Evolutionary conservation across 2,113 vertebrate genomes (phyloP).

Genomic region (Camelus dromedarius): DNA sequence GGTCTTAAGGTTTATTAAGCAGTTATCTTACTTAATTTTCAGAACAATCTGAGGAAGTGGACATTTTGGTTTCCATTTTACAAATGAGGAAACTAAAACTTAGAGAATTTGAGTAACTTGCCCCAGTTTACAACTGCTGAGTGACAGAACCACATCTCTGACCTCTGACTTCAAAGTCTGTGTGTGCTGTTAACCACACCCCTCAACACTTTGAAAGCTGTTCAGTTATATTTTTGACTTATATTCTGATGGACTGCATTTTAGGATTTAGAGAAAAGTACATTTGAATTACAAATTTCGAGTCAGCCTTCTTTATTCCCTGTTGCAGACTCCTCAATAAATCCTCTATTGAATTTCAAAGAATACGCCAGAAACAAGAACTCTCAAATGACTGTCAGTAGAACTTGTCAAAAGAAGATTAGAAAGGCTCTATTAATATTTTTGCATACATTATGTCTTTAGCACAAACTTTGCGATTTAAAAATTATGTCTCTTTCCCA

Average conservation of each 20-base stretch:
- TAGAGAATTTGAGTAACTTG: background rate
- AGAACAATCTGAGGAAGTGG: background rate
- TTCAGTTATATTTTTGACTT: constrained; percentile 57
- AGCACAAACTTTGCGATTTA: constrained; percentile 50
- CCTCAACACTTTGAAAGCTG: constrained; percentile 7
- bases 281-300: constrained; percentile 77
- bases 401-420: constrained; percentile 68
- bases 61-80: constrained; percentile 12
- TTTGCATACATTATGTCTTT: constrained; percentile 61
- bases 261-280: constrained; percentile 67
- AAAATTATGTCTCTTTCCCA: background rate
- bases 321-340: constrained; percentile 64
- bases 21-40: constrained; percentile 55
- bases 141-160: background rate
- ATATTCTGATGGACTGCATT: constrained; percentile 60
- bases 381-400: constrained; percentile 63
- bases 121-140: background rate
- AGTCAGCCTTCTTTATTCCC: constrained; percentile 67
- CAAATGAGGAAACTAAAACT: constrained; percentile 5
- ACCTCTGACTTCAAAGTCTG: constrained; percentile 24
- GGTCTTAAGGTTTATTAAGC: background rate
- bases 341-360: constrained; percentile 73
- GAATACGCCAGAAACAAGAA: constrained; percentile 69
- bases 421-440: constrained; percentile 75
- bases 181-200: background rate